Percentiles rank a stretch among this genome's conserved stretches.
Evolutionary conservation across 35 echinoderm and acorn worm species (phyloP).

Genomic region (Hemicentrotus pulcherrimus): DNA sequence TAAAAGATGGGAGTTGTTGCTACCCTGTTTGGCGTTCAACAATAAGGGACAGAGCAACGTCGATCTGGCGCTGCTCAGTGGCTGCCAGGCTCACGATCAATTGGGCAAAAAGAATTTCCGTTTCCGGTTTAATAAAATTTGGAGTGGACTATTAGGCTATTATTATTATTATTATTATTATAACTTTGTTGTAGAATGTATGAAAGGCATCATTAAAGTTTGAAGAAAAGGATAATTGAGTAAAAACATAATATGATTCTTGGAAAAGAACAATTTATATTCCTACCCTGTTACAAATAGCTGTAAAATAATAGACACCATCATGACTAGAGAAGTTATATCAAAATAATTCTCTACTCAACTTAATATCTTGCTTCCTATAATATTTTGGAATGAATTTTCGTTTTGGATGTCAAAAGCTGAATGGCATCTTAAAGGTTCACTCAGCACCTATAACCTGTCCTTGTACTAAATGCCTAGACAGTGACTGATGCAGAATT

Average conservation of each 20-base stretch:
- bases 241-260: no score
- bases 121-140: no score
- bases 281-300: neutral
- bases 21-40: no score
- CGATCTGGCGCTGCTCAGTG: no score
- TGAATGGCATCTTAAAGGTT: neutral
- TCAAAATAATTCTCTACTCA: neutral
- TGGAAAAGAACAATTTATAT: neutral
- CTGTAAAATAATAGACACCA: neutral
- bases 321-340: neutral
- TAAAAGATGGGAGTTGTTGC: no score
- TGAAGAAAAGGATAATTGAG: neutral
- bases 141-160: no score
- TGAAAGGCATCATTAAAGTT: neutral
- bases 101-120: no score
- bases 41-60: no score
- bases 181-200: neutral
- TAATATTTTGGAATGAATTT: neutral
- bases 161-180: no score
- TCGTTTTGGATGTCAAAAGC: neutral
- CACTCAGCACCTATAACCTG: neutral
- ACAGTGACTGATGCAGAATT: neutral
- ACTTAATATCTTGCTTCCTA: neutral
- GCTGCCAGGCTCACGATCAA: no score
- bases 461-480: neutral